Base-by-base conservation (phyloP, 2,113 vertebrate species). In the Myrmophylax atrothorax region DNA sequence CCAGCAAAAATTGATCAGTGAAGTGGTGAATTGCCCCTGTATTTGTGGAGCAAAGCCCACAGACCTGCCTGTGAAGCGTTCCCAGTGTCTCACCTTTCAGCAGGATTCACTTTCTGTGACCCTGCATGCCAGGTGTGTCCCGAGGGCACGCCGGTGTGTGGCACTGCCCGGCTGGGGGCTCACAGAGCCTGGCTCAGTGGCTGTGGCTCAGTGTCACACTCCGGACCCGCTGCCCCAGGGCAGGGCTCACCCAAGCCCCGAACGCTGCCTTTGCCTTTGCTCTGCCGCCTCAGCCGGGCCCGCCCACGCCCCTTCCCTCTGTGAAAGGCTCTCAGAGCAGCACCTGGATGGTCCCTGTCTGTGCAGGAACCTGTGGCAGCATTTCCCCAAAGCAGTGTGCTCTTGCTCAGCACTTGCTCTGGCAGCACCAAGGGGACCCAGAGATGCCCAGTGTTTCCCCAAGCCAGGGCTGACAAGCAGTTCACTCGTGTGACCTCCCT, bases 71-170 rank as follows among this genome's bases (percentile, higher is more conserved):
- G 18, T 1, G 3, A 44, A 44, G 53, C 0, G 0, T 26, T 69
- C 14, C 60, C 3, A 18, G 40, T 16, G 20, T 38, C 24, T 50
- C 14, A 14, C 24, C 26, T 50, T 31, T 26, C 82, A 50, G 35
- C 18, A 4, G 0, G 1, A 37, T 11, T 40, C 1, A 1, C 9
- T 14, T 52, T n/a, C 44, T 33, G 15, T 28, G 53, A 44, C 40
- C 35, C 47, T 35, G 38, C 26, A 6, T 6, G 9, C 50, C 44
- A 26, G 53, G 35, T 42, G 22, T 18, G 26, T n/a, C 1, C 0
- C 11, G 50, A 50, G 33, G 28, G 10, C 91, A 33, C 22, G 3
- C 3, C 14, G 67, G 22, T 3, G 35, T 9, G 19, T 40, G 29
- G 40, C 40, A 33, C 40, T 10, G 55, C 42, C 8, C 3, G 29